Base-by-base conservation (phyloP, 2,888 invertebrate species). In the Drosophila anomelani region DNA sequence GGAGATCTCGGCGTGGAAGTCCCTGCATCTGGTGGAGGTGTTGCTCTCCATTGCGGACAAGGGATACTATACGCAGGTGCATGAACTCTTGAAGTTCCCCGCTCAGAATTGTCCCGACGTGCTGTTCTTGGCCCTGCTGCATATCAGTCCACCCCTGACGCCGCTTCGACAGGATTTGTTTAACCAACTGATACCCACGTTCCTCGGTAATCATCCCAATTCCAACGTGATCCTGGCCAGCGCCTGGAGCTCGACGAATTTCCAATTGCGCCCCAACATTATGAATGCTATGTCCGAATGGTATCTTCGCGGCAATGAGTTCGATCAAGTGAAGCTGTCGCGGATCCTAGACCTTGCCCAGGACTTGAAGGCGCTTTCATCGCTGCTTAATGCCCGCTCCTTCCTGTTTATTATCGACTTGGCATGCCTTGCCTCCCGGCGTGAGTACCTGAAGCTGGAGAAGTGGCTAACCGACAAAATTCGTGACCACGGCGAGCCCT, bases 401-500 rank as follows among this genome's bases (percentile, higher is more conserved):
- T 97, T 97, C 92, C 95, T 96, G n/a, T 99, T 99, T 93, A 97
- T 98, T 44, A 98, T 99, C 80, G 99, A 99, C 93, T 93, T 99
- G 85, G 99, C 99, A 0, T 99, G 99, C 92, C 93, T 99, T 75
- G 99, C 99, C 0, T 99, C 99, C 0, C 94, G 99, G 58, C 94
- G 99, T 66, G 99, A 99, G 92, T 99, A 99, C 92, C 94, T 99
- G 13, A 99, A 99, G 91, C 93, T 99, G 23, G 99, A 99, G 92
- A 99, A 99, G 92, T 99, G 99, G 99, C 93, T 99, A 13, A 96
- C 97, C 1, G 99, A 99, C 91, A 99, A 99, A 93, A 97, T 99
- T 73, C 94, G 97, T 76, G 99, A 99, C 88, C 98, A 99, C 92
- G 98, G 98, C 20, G 99, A 97, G 91, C 94, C 95, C n/a, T 98